Percentiles rank a stretch among this genome's conserved stretches.
These are phyloP conservation scores for Meriones psammophilus DNA, from an alignment of 2,797 vertebrate genomes.

Conservation along the genomic window DNA sequence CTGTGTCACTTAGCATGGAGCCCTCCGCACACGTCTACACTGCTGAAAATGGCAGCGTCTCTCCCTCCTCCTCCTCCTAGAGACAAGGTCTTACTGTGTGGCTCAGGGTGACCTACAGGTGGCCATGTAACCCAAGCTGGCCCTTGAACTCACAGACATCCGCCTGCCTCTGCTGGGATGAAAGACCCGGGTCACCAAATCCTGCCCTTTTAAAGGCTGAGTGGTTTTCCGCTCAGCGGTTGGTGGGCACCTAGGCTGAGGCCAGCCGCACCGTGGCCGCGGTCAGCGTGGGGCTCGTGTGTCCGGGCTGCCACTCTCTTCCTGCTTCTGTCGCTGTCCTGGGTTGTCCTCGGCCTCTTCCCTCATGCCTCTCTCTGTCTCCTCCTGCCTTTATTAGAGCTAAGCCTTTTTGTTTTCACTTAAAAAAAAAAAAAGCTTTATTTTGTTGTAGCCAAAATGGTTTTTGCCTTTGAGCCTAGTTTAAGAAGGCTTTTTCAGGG, in stretches of 20 bases:
- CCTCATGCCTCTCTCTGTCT: not conserved
- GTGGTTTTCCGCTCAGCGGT: not conserved
- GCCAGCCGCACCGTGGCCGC: not conserved
- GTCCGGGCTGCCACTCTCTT: not conserved
- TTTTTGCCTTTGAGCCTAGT: conserved; percentile 30
- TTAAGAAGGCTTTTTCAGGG: not conserved
- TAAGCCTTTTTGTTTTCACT: not conserved
- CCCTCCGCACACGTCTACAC: not conserved
- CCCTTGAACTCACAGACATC: not conserved
- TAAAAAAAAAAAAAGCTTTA: not conserved
- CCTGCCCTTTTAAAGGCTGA: not conserved
- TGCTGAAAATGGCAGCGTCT: not conserved
- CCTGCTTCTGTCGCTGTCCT: too few species aligned
- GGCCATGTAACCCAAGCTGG: not conserved
- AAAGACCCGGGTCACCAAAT: not conserved
- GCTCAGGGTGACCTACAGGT: too few species aligned
- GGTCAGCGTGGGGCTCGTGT: not conserved
- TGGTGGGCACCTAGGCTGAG: not conserved
- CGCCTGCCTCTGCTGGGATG: not conserved
- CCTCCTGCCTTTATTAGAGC: not conserved
- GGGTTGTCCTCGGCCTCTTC: too few species aligned
- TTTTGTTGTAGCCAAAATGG: not conserved
- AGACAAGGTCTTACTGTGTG: not conserved
- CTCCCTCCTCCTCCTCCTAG: not conserved
- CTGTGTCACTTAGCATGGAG: not conserved